Base-by-base conservation (phyloP, 2,797 vertebrate species). In the Spondyliosoma cantharus region DNA sequence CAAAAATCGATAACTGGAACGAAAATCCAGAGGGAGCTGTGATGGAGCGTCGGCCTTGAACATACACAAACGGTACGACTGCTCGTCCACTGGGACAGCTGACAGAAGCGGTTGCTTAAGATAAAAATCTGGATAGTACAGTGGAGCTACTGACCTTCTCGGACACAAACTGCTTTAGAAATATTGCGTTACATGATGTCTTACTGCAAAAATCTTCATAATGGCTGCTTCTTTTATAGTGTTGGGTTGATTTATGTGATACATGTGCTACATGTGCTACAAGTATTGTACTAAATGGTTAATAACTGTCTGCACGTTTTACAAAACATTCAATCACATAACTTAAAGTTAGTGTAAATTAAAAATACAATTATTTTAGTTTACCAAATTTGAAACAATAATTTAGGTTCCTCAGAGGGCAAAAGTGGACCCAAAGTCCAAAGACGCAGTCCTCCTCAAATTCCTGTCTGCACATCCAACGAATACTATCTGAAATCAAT, bases 1-100 rank as follows among this genome's bases (percentile, higher is more conserved):
- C 42, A 50, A 25, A 76, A 74, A 81, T 79, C 72, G 0, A 84
- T 81, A 65, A 53, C 14, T 42, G 68, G 69, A 76, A 49, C 11
- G 20, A 67, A 67, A 46, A 63, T 62, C 54, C 46, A 27, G 48
- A 5, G n/a, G 56, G 62, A 75, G 71, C 48, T 0, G 77, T 83
- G 74, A 80, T 75, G 62, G 77, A 78, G 70, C 57, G 5, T 73
- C 72, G 32, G 46, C 4, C 8, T 37, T 46, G 48, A 68, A 72
- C 37, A 52, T 11, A 66, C 14, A 53, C 65, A 70, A 37, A 42
- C n/a, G 53, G 9, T 6, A 45, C 7, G 16, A 53, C 19, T 13
- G 9, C n/a, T 46, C 3, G 5, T 32, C 43, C 45, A 19, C 17
- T 5, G 14, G 20, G 27, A 12, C 27, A 27, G 53, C 24, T 12